Evolutionary conservation across 2,797 vertebrate species (phyloP).

Genomic region (Lacerta bilineata): DNA sequence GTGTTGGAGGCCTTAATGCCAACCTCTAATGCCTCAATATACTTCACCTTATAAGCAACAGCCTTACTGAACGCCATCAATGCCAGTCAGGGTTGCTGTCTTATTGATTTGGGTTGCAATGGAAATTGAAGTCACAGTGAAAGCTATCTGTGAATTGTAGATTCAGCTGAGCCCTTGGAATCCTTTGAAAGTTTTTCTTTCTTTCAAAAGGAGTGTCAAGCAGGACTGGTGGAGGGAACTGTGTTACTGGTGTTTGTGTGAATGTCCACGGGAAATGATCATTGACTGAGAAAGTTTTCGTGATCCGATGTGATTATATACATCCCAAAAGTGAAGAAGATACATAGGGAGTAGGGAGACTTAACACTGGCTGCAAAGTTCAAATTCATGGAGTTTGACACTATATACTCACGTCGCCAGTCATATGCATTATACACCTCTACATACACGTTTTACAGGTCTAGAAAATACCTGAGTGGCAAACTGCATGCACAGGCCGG

Average conservation of each 20-base stretch:
- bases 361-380: conserved; percentile 29
- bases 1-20: neutral
- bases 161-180: neutral
- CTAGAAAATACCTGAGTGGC: conserved; percentile 21
- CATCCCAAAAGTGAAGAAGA: neutral
- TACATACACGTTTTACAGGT: conserved; percentile 12
- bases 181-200: neutral
- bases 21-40: neutral
- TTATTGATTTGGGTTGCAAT: neutral
- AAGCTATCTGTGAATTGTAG: neutral
- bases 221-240: neutral
- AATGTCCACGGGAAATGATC: neutral
- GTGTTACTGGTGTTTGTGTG: neutral
- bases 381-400: conserved; percentile 5
- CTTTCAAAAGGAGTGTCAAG: neutral
- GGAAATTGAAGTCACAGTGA: conserved; percentile 23
- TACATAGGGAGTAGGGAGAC: neutral
- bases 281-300: neutral
- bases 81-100: conserved; percentile 14
- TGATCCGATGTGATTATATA: neutral
- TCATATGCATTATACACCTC: neutral
- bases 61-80: neutral
- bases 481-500: neutral
- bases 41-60: neutral
- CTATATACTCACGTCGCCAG: neutral